Evolutionary conservation across 92 coral and sea anemone species (phyloP), one percentile per base, ranked within the genome.

Genomic region (Epizoanthus stellaris): DNA sequence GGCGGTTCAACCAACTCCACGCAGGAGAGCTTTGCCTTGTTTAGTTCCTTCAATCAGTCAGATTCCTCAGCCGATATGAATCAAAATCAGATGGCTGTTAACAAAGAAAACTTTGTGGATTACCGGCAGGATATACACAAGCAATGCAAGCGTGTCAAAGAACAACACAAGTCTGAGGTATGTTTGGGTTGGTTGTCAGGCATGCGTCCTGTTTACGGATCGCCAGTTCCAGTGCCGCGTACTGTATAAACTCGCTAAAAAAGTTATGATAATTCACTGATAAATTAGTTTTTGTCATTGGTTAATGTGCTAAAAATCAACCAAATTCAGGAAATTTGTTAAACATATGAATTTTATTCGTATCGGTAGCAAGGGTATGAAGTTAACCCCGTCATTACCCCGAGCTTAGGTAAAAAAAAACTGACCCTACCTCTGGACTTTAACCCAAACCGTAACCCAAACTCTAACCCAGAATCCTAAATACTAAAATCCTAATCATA

Each of bases 81-180:
- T 42, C 36, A n/a, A 15, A 72, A 72, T 6, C 60, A 45, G n/a
- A 47, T 72, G 77, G 59, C 60, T 19, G 60, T 72, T 20, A 72
- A 19, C 77, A 49, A 47, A 40, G 59, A 19, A 7, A 34, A 5
- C 9, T 72, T 20, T n/a, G 21, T 72, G 39, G 36, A 40, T 15
- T 39, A 42, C 42, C 16, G 36, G 36, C 36, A 72, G 58, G 61
- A 72, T 57, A 10, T 9, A 9, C 77, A 72, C 4, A 17, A 19
- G 23, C 60, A 49, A 14, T 72, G 77, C 40, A 72, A 40, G 10
- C 77, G 47, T n/a, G 34, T 72, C 3, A 72, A 72, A n/a, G 30
- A 72, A 16, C 34, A 72, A 13, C 76, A 72, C 7, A 72, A 72
- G 8, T 42, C 58, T 0, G 76, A 71, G 76, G 76, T 71, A 36